Conservation (phyloP, 2,113 vertebrate species). For the Nipponia nippon region DNA sequence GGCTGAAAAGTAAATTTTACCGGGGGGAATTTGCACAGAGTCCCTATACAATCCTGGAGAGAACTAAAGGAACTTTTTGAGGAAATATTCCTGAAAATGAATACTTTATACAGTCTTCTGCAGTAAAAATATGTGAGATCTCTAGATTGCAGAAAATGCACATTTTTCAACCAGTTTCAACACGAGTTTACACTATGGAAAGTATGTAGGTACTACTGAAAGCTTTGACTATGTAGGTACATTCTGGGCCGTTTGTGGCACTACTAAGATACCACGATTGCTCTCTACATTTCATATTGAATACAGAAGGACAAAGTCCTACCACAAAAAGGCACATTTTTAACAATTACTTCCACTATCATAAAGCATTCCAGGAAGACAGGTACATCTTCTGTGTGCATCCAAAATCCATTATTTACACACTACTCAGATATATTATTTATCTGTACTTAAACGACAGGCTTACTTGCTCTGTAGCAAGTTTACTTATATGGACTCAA, state of each 20-base stretch:
- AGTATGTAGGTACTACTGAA: background rate
- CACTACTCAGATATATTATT: background rate
- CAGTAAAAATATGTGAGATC: background rate
- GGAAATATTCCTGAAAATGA: background rate
- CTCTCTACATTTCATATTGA: background rate
- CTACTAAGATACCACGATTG: background rate
- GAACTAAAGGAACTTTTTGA: background rate
- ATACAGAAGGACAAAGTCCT: background rate
- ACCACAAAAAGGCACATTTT: background rate
- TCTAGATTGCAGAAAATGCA: background rate
- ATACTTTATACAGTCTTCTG: background rate
- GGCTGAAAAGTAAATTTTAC: background rate
- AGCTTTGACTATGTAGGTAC: rapidly evolving
- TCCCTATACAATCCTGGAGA: background rate
- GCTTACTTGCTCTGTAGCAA: background rate
- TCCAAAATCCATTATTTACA: background rate
- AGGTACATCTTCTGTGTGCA: background rate
- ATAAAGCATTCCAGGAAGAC: background rate
- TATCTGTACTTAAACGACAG: background rate
- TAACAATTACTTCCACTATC: background rate
- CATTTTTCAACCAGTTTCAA: background rate
- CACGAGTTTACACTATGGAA: background rate
- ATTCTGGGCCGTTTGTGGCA: background rate
- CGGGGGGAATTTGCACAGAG: background rate
- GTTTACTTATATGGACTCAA: background rate